Evolutionary conservation across 2,797 vertebrate species (phyloP).

Genomic region (Sparidentex hasta): DNA sequence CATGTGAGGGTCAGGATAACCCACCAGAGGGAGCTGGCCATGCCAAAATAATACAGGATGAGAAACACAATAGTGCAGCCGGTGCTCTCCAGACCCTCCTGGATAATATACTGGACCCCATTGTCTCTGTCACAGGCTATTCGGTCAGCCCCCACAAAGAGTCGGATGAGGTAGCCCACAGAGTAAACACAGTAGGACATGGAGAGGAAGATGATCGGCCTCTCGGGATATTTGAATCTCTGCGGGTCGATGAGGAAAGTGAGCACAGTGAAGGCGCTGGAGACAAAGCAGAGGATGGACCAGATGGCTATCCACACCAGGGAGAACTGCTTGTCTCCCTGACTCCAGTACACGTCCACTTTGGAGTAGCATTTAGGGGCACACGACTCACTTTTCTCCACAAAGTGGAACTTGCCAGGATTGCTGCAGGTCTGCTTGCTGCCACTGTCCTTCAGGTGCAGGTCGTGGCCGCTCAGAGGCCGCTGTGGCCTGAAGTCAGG

Average conservation of each 20-base stretch:
- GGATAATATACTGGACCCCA: conserved; percentile 96
- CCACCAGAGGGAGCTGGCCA: conserved; percentile 99
- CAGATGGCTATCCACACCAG: conserved; percentile 96
- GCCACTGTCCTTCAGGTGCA: conserved; percentile 70
- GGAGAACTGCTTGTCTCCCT: conserved; percentile 94
- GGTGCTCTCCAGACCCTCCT: conserved; percentile 98
- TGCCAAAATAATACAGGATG: conserved; percentile 98
- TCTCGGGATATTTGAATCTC: conserved; percentile 97
- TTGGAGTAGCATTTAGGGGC: conserved; percentile 93
- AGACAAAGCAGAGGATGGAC: conserved; percentile 96
- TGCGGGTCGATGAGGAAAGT: conserved; percentile 97
- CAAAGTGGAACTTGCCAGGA: conserved; percentile 95
- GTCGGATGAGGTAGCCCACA: conserved; percentile 95
- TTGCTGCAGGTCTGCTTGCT: conserved; percentile 89
- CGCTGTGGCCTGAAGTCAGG: conserved; percentile 92
- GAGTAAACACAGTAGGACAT: conserved; percentile 99
- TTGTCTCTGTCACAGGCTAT: conserved; percentile 96
- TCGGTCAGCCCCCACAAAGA: conserved; percentile 95
- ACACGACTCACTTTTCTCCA: conserved; percentile 95
- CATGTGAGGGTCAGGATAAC: conserved; percentile 96
- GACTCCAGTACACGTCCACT: conserved; percentile 98
- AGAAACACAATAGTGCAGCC: conserved; percentile 99
- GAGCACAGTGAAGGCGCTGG: conserved; percentile 97
- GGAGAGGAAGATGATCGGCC: conserved; percentile 98
- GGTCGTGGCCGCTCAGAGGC: conserved; percentile 83